Conservation (phyloP, 2,113 vertebrate species). For the Excalfactoria chinensis region DNA sequence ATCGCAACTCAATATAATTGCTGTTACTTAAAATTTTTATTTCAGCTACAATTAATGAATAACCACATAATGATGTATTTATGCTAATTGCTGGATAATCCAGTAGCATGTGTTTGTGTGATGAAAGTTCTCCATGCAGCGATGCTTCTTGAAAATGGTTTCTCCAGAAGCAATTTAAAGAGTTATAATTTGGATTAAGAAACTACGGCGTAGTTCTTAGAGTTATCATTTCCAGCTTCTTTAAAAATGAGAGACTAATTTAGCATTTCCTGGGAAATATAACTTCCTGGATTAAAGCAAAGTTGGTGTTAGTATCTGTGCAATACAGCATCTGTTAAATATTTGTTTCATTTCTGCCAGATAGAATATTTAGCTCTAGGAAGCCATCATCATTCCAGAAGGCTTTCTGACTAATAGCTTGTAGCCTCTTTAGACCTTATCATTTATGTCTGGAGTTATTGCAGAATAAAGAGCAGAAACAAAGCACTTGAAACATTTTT, state of each 20-base stretch:
- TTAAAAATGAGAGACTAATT: not conserved
- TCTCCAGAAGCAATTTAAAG: not conserved
- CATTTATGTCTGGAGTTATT: not conserved
- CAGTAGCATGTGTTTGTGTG: not conserved
- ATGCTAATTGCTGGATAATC: not conserved
- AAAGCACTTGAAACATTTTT: not conserved
- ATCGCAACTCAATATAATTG: not conserved
- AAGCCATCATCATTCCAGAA: not conserved
- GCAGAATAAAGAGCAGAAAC: not conserved
- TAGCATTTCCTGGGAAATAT: not conserved
- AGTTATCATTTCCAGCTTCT: not conserved
- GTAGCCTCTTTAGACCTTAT: not conserved
- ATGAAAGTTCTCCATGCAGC: not conserved
- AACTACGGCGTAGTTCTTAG: not conserved
- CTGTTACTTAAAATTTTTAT: slow-evolving; percentile 16
- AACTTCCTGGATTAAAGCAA: not conserved
- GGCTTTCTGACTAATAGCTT: not conserved
- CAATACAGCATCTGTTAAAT: not conserved
- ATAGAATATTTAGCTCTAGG: not conserved
- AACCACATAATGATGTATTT: slow-evolving; percentile 21
- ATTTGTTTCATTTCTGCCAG: not conserved
- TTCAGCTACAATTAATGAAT: slow-evolving; percentile 21
- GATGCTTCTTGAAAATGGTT: not conserved
- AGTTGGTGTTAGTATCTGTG: not conserved
- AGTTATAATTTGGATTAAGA: not conserved